Percentiles rank a stretch among this genome's conserved stretches.
These are phyloP conservation scores for Anthrax anthrax DNA, from an alignment of 2,888 invertebrate species.

Conservation along the genomic window DNA sequence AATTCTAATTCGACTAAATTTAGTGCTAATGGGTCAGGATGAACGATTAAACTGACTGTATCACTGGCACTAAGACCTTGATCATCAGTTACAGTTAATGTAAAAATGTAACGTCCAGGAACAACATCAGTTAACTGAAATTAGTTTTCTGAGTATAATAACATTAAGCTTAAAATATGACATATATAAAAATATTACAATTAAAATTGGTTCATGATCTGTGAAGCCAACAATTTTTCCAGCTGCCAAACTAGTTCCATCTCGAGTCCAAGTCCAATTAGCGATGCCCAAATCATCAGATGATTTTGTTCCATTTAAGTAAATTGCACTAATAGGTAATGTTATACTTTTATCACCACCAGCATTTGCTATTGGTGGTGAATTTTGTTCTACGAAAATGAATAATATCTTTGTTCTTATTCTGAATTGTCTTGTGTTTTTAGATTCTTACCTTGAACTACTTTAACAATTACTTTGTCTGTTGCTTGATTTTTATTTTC, in stretches of 20 bases:
- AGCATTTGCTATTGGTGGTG: constrained; percentile 75
- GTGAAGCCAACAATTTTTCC: constrained; percentile 66
- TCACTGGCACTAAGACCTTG: constrained; percentile 74
- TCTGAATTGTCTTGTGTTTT: constrained; percentile 2
- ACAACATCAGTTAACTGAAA: constrained; percentile 64
- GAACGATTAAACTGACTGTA: constrained; percentile 70
- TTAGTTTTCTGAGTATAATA: too few relatives aligned
- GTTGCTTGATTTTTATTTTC: constrained; percentile 69
- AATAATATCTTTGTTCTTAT: background rate
- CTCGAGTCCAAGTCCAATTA: constrained; percentile 70
- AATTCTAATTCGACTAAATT: constrained; percentile 71
- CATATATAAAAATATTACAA: constrained; percentile 36
- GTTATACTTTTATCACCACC: constrained; percentile 70
- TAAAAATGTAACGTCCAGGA: constrained; percentile 77
- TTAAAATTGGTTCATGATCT: constrained; percentile 61
- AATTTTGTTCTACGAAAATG: constrained; percentile 59
- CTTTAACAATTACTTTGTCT: constrained; percentile 57
- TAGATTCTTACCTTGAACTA: constrained; percentile 64
- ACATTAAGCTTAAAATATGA: constrained; percentile 23
- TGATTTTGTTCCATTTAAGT: constrained; percentile 72
- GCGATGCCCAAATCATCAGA: constrained; percentile 77
- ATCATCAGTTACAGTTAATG: constrained; percentile 77
- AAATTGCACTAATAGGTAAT: constrained; percentile 59
- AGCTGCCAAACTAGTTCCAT: constrained; percentile 63
- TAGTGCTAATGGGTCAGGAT: constrained; percentile 56